Conservation (phyloP, 2,113 vertebrate species). For the Aspidoscelis tigris region DNA sequence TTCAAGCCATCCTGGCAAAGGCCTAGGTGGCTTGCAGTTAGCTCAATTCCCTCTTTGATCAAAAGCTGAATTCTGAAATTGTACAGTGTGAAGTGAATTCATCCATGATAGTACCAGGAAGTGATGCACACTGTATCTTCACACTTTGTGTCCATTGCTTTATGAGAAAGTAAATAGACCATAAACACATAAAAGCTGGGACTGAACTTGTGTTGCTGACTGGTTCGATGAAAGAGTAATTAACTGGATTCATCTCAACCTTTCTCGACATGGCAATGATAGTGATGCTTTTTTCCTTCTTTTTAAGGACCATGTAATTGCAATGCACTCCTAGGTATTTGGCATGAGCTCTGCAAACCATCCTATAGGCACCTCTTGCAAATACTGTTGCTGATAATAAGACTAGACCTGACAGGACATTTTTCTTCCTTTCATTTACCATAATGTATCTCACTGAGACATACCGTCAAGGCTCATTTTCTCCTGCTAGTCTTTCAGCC, state of each 20-base stretch:
- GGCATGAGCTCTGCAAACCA: not conserved
- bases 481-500: not conserved
- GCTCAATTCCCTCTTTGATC: not conserved
- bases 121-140: not conserved
- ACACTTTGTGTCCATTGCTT: not conserved
- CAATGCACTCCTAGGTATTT: not conserved
- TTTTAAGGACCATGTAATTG: not conserved
- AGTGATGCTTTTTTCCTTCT: not conserved
- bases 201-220: not conserved
- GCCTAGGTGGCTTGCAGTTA: no score
- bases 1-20: no score
- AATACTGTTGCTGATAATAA: not conserved
- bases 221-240: not conserved
- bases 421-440: not conserved
- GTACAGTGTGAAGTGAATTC: not conserved
- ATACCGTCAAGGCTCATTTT: not conserved
- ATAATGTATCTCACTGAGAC: not conserved
- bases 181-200: not conserved
- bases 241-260: not conserved
- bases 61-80: not conserved
- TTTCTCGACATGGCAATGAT: not conserved
- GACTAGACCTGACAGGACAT: not conserved
- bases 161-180: not conserved
- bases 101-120: not conserved
- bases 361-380: not conserved